Evolutionary conservation across 2,797 vertebrate species (phyloP).

Genomic region (Phataginus tricuspis): DNA sequence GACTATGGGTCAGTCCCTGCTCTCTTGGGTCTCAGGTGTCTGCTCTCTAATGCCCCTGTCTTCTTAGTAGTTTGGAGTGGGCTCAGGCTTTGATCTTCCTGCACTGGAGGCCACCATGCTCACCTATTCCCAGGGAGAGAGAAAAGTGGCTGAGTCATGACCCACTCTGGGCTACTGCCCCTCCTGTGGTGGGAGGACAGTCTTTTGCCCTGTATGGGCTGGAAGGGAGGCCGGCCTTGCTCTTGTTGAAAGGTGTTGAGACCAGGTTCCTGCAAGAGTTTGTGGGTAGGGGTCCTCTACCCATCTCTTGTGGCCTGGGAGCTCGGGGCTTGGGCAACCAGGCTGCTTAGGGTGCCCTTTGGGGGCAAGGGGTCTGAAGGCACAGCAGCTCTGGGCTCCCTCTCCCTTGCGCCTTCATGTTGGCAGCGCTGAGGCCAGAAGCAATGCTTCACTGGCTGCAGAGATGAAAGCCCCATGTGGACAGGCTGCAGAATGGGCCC

Average conservation of each 20-base stretch:
- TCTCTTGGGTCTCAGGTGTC: not conserved
- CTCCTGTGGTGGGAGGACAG: not conserved
- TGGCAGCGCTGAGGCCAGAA: constrained; percentile 43
- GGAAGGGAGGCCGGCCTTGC: not conserved
- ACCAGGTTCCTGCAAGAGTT: not conserved
- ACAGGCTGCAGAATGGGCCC: not conserved
- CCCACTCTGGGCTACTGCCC: not conserved
- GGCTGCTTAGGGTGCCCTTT: not conserved
- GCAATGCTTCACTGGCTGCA: constrained; percentile 69
- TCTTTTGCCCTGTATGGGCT: not conserved
- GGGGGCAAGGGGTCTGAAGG: not conserved
- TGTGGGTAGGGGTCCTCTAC: not conserved
- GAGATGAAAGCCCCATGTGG: constrained; percentile 69
- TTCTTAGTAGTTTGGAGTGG: not conserved
- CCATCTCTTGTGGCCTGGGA: not conserved
- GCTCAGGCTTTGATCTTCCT: not conserved
- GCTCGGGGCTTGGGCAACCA: not conserved
- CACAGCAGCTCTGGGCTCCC: not conserved
- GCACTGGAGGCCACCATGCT: not conserved
- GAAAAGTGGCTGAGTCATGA: not conserved
- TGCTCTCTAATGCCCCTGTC: not conserved
- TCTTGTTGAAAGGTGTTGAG: not conserved
- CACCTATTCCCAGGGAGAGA: not conserved
- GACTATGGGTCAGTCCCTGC: not conserved
- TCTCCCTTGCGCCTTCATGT: constrained; percentile 32